Percentiles rank a stretch among this genome's conserved stretches.
Conservation (phyloP, 1,140 invertebrate species). For the Oreohelix idahoensis region DNA sequence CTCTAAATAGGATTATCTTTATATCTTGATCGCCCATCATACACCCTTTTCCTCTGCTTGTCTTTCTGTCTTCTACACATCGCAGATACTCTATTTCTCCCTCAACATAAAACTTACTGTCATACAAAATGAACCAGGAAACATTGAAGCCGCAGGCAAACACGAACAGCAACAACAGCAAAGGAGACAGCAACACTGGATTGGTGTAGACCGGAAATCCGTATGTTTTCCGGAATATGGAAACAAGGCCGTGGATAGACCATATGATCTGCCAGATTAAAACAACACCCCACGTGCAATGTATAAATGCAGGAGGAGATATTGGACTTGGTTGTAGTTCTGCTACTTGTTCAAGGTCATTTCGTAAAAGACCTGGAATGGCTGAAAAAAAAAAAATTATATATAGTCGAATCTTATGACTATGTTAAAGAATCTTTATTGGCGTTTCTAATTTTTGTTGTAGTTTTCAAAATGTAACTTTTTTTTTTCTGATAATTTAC, state of each 20-base stretch:
- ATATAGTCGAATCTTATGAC: too few relatives aligned
- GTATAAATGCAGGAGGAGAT: background rate
- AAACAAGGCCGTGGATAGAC: background rate
- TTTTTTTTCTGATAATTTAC: too few relatives aligned
- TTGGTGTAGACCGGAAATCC: conserved; percentile 7
- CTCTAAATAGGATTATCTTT: too few relatives aligned
- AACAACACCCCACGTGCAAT: background rate
- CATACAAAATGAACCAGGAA: conserved; percentile 28
- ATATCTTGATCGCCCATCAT: too few relatives aligned
- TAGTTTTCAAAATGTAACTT: too few relatives aligned
- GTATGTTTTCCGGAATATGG: background rate
- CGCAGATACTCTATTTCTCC: too few relatives aligned
- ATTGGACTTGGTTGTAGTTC: background rate
- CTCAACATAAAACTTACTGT: conserved; percentile 18
- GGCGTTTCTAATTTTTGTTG: too few relatives aligned
- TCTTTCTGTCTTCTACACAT: too few relatives aligned
- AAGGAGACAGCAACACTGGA: background rate
- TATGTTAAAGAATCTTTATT: too few relatives aligned
- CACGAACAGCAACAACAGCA: background rate
- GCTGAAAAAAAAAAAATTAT: background rate
- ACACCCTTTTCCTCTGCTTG: too few relatives aligned
- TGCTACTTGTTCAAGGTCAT: background rate
- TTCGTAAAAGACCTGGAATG: background rate
- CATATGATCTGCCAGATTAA: conserved; percentile 3
- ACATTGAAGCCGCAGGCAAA: conserved; percentile 12